Base-by-base conservation (phyloP, 2,113 vertebrate genomes). In the Etheostoma cragini region DNA sequence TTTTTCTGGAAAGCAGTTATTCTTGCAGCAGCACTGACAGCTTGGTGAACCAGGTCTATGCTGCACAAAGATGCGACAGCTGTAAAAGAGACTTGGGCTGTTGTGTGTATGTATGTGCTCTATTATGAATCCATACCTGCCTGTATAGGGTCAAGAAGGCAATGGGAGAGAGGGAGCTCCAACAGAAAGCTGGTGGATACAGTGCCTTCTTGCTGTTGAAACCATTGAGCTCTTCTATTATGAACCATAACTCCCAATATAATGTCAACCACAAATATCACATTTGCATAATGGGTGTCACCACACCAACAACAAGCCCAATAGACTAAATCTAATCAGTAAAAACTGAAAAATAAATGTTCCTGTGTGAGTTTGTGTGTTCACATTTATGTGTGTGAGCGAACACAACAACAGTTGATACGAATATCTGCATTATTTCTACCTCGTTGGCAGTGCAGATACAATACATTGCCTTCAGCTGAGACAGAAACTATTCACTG, bases 1-100 rank as follows among this genome's bases (percentile, higher is more conserved):
- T 10, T 69, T 81, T 82, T 80, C 57, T 80, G 17, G 45, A 64
- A 57, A 13, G 53, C 61, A 72, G 35, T 77, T 30, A 82, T 19
- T 67, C 65, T 16, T n/a, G 65, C 42, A 49, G 49, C 47, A 77
- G 63, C 38, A 15, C 10, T 38, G 24, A 42, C 53, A 80, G 52
- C 33, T 33, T 33, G 42, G 35, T 64, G 53, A 76, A 81, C 50
- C 75, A 21, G 52, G 22, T 33, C 19, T 49, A 21, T 24, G 77
- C 65, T 30, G 78, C 76, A 69, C 57, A 76, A 78, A 86, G 82
- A 68, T 62, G 56, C 77, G 71, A 42, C 53, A 73, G 72, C 77
- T 76, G 57, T 16, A 17, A 26, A 63, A 14, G 21, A 60, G 17
- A 38, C 24, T 67, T 11, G 19, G 33, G 22, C 30, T 73, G 26